phyloP scores from a whole-genome alignment of 2,888 invertebrate genomes.

The Agriopis aurantiaria region DNA sequence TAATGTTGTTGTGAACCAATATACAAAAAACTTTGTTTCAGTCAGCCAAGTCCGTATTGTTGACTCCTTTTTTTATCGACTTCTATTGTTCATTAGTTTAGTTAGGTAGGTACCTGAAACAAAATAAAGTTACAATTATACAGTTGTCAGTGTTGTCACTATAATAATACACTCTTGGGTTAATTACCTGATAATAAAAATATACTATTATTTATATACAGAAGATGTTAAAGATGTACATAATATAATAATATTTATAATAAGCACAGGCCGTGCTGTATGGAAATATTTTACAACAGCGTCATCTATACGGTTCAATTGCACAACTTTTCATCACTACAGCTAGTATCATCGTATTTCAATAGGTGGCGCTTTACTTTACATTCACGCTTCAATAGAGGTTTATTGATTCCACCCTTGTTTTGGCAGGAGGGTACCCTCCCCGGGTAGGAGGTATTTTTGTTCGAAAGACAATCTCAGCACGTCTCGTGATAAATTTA shows the following conservation, averaged over 20 bases:
- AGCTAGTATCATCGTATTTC: constrained; percentile 46
- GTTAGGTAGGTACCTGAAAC: too few species aligned
- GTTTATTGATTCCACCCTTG: constrained; percentile 46
- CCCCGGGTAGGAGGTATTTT: constrained; percentile 39
- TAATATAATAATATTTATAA: too few species aligned
- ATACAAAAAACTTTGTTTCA: constrained; percentile 17
- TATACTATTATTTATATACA: too few species aligned
- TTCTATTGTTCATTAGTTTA: not conserved
- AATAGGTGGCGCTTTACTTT: constrained; percentile 47
- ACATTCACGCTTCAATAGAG: constrained; percentile 34
- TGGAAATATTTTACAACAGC: constrained; percentile 39
- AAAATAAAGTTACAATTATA: not conserved
- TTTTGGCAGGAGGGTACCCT: constrained; percentile 31
- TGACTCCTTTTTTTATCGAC: not conserved
- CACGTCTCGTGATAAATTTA: constrained; percentile 45
- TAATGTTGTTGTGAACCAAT: constrained; percentile 41
- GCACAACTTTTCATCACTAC: constrained; percentile 9
- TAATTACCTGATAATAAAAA: too few species aligned
- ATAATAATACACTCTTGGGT: too few species aligned
- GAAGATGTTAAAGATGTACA: too few species aligned
- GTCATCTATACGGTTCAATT: constrained; percentile 51
- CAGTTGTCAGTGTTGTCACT: too few species aligned
- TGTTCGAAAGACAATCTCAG: constrained; percentile 49
- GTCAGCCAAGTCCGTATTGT: not conserved
- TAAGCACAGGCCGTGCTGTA: too few species aligned